These are phyloP conservation scores for Falco cherrug DNA, from an alignment of 2,797 vertebrate species.

Conservation along the genomic window DNA sequence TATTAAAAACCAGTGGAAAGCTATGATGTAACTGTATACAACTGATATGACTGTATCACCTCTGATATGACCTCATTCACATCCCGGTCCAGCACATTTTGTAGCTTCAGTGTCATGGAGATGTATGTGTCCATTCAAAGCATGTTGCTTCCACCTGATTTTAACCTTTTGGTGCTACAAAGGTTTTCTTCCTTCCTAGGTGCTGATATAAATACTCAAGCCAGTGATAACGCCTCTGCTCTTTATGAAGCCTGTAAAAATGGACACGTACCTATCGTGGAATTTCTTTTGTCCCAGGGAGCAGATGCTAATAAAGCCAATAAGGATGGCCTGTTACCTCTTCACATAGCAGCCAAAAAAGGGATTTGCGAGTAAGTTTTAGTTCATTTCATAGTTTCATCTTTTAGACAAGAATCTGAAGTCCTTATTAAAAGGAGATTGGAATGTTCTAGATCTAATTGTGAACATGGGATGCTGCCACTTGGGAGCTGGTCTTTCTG, in stretches of 20 bases:
- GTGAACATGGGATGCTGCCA: background rate
- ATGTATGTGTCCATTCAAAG: background rate
- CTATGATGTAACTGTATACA: background rate
- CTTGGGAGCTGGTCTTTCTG: background rate
- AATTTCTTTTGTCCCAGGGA: constrained; percentile 85
- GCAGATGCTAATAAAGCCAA: constrained; percentile 92
- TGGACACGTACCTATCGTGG: constrained; percentile 81
- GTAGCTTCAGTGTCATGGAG: background rate
- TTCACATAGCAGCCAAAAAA: constrained; percentile 89
- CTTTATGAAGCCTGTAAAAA: constrained; percentile 91
- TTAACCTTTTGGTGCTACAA: background rate
- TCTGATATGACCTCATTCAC: background rate
- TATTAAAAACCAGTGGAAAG: background rate
- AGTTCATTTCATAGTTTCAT: background rate
- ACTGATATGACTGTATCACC: background rate
- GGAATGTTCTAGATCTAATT: background rate
- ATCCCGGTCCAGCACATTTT: background rate
- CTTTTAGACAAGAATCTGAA: background rate
- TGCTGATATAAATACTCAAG: constrained; percentile 91
- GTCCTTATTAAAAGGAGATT: background rate
- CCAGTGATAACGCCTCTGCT: constrained; percentile 86
- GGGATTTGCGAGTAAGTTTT: constrained; percentile 85
- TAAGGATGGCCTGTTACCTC: constrained; percentile 87
- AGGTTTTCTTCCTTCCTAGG: constrained; percentile 73
- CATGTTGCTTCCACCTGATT: background rate